phyloP scores from a whole-genome alignment of 2,888 invertebrate species.

The Acheta domesticus region DNA sequence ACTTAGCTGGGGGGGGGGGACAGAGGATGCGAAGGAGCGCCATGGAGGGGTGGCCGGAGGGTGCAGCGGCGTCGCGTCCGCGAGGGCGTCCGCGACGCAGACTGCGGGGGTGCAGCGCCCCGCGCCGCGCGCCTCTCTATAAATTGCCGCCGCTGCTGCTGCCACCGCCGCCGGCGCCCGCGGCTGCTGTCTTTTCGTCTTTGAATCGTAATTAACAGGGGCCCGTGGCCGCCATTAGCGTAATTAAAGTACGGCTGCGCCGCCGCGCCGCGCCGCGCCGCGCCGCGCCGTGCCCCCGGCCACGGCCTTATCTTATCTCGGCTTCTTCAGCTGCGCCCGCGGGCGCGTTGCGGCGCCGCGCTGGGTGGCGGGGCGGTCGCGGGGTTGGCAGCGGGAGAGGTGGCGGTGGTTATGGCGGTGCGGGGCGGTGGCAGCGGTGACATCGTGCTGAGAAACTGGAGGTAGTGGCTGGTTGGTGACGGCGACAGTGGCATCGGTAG shows the following conservation, averaged over 20 bases:
- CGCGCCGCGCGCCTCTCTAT: background rate
- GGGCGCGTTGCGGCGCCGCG: background rate
- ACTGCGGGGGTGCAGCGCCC: background rate
- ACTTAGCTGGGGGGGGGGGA: too few relatives aligned
- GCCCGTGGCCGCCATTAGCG: constrained; percentile 67
- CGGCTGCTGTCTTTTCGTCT: constrained; percentile 56
- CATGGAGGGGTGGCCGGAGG: background rate
- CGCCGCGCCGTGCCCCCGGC: background rate
- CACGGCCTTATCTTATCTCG: background rate
- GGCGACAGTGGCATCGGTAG: too few relatives aligned
- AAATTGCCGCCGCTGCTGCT: constrained; percentile 3
- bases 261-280: background rate
- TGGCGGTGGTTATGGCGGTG: background rate
- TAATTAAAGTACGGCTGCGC: constrained; percentile 61
- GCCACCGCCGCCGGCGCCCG: background rate
- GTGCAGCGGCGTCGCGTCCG: background rate
- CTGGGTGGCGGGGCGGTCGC: background rate
- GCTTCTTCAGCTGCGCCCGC: constrained; percentile 18
- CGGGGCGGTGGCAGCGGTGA: too few relatives aligned
- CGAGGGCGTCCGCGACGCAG: background rate
- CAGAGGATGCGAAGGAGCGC: too few relatives aligned
- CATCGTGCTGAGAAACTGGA: too few relatives aligned
- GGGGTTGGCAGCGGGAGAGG: background rate
- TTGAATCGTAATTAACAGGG: constrained; percentile 71
- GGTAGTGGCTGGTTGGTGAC: too few relatives aligned